phyloP scores from a whole-genome alignment of 2,888 invertebrate genomes.

The Ctenicera cuprea region DNA sequence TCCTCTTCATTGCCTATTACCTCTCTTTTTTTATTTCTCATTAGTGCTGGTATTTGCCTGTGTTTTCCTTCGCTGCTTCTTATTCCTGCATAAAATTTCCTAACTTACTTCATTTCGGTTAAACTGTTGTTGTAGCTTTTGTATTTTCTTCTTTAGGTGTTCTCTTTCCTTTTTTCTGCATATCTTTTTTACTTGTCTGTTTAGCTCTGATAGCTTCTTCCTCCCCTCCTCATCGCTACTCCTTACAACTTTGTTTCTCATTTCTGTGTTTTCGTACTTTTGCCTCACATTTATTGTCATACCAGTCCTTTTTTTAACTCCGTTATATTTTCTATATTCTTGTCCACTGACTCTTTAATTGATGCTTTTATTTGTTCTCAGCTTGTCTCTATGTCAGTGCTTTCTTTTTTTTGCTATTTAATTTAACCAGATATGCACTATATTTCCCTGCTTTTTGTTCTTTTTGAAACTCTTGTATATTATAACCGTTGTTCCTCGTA shows the following conservation, averaged over 20 bases:
- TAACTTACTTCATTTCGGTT: background rate
- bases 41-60: background rate
- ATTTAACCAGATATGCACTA: too few relatives aligned
- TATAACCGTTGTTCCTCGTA: background rate
- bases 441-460: background rate
- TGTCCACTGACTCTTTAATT: background rate
- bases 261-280: background rate
- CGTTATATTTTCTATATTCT: background rate
- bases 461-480: background rate
- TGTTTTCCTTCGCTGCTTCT: too few relatives aligned
- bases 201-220: background rate
- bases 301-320: conserved; percentile 1
- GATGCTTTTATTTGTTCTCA: background rate
- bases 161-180: background rate
- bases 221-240: background rate
- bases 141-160: background rate
- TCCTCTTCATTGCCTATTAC: too few relatives aligned
- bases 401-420: background rate
- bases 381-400: background rate
- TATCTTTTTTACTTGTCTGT: background rate
- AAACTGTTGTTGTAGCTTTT: background rate
- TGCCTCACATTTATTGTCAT: background rate
- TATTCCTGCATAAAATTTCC: background rate
- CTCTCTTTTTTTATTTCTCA: conserved; percentile 5
- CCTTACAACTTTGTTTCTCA: background rate